Evolutionary conservation across 2,797 vertebrate genomes (phyloP), one percentile per base, ranked within the genome.

Genomic region (Hippopotamyrus pictus): DNA sequence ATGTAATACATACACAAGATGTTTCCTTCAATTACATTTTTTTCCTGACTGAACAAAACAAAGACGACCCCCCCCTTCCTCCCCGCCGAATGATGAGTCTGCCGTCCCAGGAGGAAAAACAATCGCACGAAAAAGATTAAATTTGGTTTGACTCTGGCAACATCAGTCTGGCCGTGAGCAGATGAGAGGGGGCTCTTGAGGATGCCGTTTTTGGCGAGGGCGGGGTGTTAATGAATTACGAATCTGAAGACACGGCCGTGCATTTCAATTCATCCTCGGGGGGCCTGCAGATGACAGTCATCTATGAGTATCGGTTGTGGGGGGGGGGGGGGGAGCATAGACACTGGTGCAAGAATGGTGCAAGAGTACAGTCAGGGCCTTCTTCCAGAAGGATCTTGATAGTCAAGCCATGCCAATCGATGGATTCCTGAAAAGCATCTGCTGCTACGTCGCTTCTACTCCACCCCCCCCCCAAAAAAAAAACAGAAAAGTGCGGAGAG

Each of bases 1-100:
- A 76, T 62, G 59, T 65, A 44, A 89, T 88, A 86, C 76, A 82
- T 89, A 91, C 90, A 92, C 82, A 90, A 89, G 82, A 83, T 59
- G 87, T 29, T 86, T 88, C 37, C 69, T 85, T 48, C 57, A 87
- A 65, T 89, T 89, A 86, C 44, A 85, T 48, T 86, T 86, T 44
- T 86, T 82, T 22, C 8, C 44, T 22, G 33, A 44, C 51, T 44
- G 83, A 48, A 85, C 86, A 33, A 89, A 62, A 84, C 37, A 51
- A 44, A 62, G 14, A 85, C 51, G 41, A 82, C 54, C n/a, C 76
- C 53, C 50, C 37, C 76, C 76, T 17, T 17, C 12, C 17, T 5
- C 76, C 29, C 11, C 14, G 7, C 29, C 14, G 9, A 85, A 65
- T 22, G 48, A 59, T 6, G 54, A 65, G 54, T 62, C 44, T 89